phyloP scores from a whole-genome alignment of 35 echinoderm and acorn worm species.

The Apostichopus japonicus region DNA sequence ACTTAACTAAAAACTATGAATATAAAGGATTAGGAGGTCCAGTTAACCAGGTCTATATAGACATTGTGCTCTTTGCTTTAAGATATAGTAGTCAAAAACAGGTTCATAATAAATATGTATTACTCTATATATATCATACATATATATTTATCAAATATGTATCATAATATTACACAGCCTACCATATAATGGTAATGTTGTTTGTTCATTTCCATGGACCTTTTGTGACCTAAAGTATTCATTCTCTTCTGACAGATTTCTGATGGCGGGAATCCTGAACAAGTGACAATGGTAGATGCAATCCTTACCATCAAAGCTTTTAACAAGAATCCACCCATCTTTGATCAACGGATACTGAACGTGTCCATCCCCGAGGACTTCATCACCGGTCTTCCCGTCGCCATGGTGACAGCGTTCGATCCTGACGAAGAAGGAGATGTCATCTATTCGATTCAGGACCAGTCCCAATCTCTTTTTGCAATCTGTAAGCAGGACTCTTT shows the following conservation, averaged over 20 bases:
- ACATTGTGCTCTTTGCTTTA: too few relatives aligned
- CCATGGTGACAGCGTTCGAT: constrained; percentile 60
- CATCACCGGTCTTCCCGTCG: constrained; percentile 57
- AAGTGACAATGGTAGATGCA: constrained; percentile 17
- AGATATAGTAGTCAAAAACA: too few relatives aligned
- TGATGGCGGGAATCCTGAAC: constrained; percentile 57
- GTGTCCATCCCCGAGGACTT: constrained; percentile 40
- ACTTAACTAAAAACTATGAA: too few relatives aligned
- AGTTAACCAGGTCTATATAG: too few relatives aligned
- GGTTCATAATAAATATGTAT: too few relatives aligned
- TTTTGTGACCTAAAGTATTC: too few relatives aligned
- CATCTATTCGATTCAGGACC: constrained; percentile 59
- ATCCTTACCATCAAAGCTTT: constrained; percentile 64
- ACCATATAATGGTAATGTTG: too few relatives aligned
- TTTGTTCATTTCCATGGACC: too few relatives aligned
- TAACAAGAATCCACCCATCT: constrained; percentile 73
- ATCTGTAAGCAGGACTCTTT: constrained; percentile 16
- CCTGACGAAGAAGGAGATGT: constrained; percentile 60
- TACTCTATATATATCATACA: too few relatives aligned
- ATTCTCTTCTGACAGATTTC: constrained; percentile 49
- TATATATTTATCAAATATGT: too few relatives aligned
- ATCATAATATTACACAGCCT: too few relatives aligned
- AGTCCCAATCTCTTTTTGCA: background rate
- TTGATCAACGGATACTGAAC: constrained; percentile 42
- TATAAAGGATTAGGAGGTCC: too few relatives aligned